Percentiles rank a stretch among this genome's conserved stretches.
These are phyloP conservation scores for Gymnocypris eckloni DNA, from an alignment of 2,797 vertebrate genomes.

Conservation along the genomic window DNA sequence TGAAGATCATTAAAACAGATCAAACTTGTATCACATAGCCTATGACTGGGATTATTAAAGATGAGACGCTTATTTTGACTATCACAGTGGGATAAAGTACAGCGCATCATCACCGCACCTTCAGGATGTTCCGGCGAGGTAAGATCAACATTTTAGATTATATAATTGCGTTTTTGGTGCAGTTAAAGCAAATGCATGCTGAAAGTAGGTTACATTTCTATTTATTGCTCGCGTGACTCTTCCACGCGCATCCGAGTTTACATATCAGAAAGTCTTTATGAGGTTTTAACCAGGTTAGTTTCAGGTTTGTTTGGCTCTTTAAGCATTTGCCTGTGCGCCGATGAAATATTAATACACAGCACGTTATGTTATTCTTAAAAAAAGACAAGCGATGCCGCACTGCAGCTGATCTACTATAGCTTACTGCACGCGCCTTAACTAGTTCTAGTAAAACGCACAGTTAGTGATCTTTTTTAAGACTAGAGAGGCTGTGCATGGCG, in stretches of 20 bases:
- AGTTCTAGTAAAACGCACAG: background rate
- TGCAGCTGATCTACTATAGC: conserved; percentile 43
- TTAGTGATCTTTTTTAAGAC: background rate
- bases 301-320: background rate
- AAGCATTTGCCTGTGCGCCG: conserved; percentile 18
- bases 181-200: background rate
- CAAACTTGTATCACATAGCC: conserved; percentile 38
- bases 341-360: conserved; percentile 60
- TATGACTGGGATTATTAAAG: conserved; percentile 42
- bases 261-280: conserved; percentile 4
- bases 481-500: background rate
- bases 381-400: conserved; percentile 56
- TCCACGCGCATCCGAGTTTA: background rate
- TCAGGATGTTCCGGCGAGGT: conserved; percentile 62
- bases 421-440: conserved; percentile 6
- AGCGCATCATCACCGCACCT: conserved; percentile 30
- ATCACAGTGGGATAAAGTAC: conserved; percentile 39
- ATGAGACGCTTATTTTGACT: conserved; percentile 43
- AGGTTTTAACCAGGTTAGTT: conserved; percentile 9
- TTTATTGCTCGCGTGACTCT: conserved; percentile 17
- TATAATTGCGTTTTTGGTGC: conserved; percentile 21
- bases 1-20: conserved; percentile 25
- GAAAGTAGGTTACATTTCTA: conserved; percentile 28
- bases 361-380: conserved; percentile 61
- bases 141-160: conserved; percentile 38